Evolutionary conservation across 2,888 invertebrate genomes (phyloP).

Genomic region (Noctua janthe): DNA sequence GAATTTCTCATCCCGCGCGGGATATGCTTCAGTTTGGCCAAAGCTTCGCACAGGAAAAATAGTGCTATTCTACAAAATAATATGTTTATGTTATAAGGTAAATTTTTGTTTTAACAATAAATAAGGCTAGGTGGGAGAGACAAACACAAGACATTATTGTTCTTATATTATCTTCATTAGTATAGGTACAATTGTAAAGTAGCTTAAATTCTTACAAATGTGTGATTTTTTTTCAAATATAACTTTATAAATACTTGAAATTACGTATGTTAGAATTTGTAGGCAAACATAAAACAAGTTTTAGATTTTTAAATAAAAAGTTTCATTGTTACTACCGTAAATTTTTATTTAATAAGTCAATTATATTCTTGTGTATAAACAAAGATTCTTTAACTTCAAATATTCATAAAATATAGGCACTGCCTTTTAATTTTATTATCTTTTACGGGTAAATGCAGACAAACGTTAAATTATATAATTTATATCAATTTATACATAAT

Average conservation of each 20-base stretch:
- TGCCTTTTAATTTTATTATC: constrained; percentile 40
- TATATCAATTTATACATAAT: constrained; percentile 16
- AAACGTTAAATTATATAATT: constrained; percentile 28
- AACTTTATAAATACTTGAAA: neutral
- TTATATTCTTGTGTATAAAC: neutral
- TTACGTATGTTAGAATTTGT: neutral
- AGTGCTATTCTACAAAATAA: neutral
- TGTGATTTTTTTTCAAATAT: neutral
- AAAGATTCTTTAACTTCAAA: neutral
- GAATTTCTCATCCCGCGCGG: neutral
- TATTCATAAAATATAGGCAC: constrained; percentile 1
- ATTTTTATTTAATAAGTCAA: neutral
- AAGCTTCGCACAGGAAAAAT: neutral
- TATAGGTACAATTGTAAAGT: constrained; percentile 9
- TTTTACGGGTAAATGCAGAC: constrained; percentile 50
- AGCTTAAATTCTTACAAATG: neutral
- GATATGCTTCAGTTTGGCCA: neutral
- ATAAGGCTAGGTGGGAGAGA: constrained; percentile 28
- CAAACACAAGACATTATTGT: neutral
- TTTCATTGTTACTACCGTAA: neutral
- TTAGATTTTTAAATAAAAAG: constrained; percentile 9
- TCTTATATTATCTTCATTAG: neutral
- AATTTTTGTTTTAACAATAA: neutral
- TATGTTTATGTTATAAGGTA: neutral
- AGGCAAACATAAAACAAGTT: constrained; percentile 1